phyloP scores from a whole-genome alignment of 2,888 invertebrate genomes.

The Priocnemis perturbator region DNA sequence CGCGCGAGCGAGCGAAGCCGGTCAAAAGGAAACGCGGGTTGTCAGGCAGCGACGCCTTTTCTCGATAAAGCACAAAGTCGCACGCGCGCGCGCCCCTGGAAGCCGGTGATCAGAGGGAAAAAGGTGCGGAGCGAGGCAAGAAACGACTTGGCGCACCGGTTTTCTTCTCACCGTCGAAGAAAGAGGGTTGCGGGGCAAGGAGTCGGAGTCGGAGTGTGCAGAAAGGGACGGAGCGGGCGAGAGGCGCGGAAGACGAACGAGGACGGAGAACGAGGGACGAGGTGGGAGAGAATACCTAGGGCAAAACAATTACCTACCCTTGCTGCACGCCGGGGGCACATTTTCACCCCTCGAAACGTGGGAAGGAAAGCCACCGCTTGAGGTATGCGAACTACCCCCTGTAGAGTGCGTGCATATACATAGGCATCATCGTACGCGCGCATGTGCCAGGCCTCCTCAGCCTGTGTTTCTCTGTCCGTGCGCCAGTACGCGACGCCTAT shows the following conservation, averaged over 20 bases:
- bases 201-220: too few species aligned
- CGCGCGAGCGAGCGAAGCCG: not conserved
- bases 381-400: conserved; percentile 58
- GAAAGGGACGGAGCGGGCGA: conserved; percentile 9
- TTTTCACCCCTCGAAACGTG: conserved; percentile 63
- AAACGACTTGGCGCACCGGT: conserved; percentile 16
- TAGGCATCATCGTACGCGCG: conserved; percentile 11
- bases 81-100: conserved; percentile 7
- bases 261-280: conserved; percentile 45
- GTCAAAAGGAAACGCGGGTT: not conserved
- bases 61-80: not conserved
- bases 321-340: conserved; percentile 57
- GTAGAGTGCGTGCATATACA: conserved; percentile 27
- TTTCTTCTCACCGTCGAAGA: conserved; percentile 29
- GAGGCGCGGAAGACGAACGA: conserved; percentile 9
- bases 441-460: conserved; percentile 11
- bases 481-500: conserved; percentile 14
- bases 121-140: conserved; percentile 1
- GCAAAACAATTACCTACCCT: conserved; percentile 69
- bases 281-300: conserved; percentile 55
- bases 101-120: conserved; percentile 8
- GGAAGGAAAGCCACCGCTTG: conserved; percentile 59
- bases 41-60: not conserved
- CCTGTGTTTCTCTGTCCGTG: conserved; percentile 18
- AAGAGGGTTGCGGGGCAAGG: conserved; percentile 23